Evolutionary conservation across 2,797 vertebrate genomes (phyloP), one percentile per base, ranked within the genome.

Genomic region (Catamblyrhynchus diadema): DNA sequence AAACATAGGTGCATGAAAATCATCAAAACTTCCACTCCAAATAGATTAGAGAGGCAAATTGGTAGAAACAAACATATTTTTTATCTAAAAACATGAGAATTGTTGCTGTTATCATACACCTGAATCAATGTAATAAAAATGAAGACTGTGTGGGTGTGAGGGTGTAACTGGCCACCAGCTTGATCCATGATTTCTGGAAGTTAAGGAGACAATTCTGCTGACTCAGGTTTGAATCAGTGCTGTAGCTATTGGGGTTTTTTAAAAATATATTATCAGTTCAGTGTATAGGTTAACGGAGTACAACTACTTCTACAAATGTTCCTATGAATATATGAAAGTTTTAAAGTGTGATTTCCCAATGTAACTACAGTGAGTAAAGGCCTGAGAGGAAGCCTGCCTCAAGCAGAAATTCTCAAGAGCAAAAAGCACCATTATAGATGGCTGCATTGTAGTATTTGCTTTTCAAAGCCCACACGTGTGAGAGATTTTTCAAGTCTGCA

Each of bases 401-500:
- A 65, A 89, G 69, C 11, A 67, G 28, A 22, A 74, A 51, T 51
- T 51, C 79, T 66, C 5, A 30, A 81, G 41, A 92, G 10, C 35
- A 94, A 88, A 87, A 88, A 39, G 25, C 41, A 66, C 37, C 37
- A 30, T 39, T 88, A 64, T 45, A 48, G 37, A 90, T 27, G 66
- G 59, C 62, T 95, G 57, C 61, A 71, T 3, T 35, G 62, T 12
- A 84, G 27, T 35, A 88, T 93, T 78, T 86, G 37, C 59, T 89
- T 88, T 91, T 6, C 2, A n/a, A 93, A 91, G 80, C 62, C 92
- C 72, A 88, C 91, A 95, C 8, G 8, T 71, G 95, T 16, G 59
- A 91, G 1, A 66, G 47, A 91, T 96, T 89, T 91, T 93, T 95
- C 42, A 78, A 70, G 41, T 51, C 69, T 85, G 72, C 61, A 89